A percentile compares a stretch with the other conserved stretches of the same genome.
Conservation (phyloP, 1,140 invertebrate genomes). For the Drosophila navojoa region DNA sequence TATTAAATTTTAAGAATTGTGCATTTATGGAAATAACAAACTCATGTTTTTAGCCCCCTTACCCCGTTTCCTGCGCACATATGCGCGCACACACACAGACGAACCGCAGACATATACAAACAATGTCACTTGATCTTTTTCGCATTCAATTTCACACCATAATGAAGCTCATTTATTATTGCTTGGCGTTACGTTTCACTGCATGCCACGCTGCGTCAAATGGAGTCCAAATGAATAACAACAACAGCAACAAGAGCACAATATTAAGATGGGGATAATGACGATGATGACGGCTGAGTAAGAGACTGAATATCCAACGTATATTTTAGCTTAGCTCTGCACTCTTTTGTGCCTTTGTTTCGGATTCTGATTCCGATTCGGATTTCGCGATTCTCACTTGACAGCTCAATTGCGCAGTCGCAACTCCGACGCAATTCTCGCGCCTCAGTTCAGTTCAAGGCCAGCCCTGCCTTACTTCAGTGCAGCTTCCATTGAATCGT, state of each 20-base stretch:
- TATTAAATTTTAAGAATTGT: constrained; percentile 40
- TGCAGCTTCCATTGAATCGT: neutral
- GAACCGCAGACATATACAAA: neutral
- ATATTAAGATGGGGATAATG: constrained; percentile 7
- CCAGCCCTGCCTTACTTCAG: constrained; percentile 21
- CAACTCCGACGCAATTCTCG: constrained; percentile 18
- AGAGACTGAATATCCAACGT: constrained; percentile 1
- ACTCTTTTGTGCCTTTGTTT: constrained; percentile 17
- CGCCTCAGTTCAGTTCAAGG: constrained; percentile 44
- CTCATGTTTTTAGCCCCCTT: constrained; percentile 6
- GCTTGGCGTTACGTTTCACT: constrained; percentile 38
- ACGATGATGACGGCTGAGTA: constrained; percentile 2
- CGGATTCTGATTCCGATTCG: constrained; percentile 12
- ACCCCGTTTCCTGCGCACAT: neutral
- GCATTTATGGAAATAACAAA: constrained; percentile 43
- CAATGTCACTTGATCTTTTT: constrained; percentile 23
- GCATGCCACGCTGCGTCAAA: constrained; percentile 20
- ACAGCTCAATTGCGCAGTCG: constrained; percentile 65
- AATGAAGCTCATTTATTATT: constrained; percentile 56
- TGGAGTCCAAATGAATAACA: constrained; percentile 13
- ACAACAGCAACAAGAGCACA: constrained; percentile 8
- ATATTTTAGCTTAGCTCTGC: neutral
- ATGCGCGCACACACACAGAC: constrained; percentile 2
- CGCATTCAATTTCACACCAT: constrained; percentile 45
- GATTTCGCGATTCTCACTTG: constrained; percentile 37